These are phyloP conservation scores for Thecocarcelia acutangulata DNA, from an alignment of 2,888 invertebrate species.

Conservation along the genomic window DNA sequence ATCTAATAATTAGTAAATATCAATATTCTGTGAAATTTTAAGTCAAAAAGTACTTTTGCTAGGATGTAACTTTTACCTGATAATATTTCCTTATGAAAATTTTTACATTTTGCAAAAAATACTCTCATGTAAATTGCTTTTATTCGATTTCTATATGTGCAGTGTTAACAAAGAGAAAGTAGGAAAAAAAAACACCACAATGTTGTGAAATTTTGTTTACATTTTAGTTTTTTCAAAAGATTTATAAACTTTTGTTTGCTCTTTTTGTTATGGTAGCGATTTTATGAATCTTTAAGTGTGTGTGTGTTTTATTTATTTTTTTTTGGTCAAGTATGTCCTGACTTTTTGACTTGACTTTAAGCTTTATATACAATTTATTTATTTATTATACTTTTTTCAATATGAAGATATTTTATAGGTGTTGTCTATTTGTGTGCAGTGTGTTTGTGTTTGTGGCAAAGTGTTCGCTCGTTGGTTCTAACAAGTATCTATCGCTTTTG, in stretches of 20 bases:
- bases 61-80: too few species aligned
- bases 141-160: too few species aligned
- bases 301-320: background rate
- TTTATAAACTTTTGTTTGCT: slow-evolving; percentile 46
- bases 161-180: too few species aligned
- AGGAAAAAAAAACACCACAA: background rate
- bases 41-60: too few species aligned
- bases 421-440: slow-evolving; percentile 15
- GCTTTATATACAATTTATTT: slow-evolving; percentile 12
- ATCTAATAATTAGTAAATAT: too few species aligned
- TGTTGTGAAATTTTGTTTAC: slow-evolving; percentile 63
- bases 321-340: slow-evolving; percentile 59
- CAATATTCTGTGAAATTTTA: too few species aligned
- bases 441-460: background rate
- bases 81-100: too few species aligned
- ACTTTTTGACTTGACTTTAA: slow-evolving; percentile 62
- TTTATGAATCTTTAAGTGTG: background rate
- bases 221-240: slow-evolving; percentile 54
- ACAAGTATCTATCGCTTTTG: slow-evolving; percentile 28
- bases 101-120: too few species aligned
- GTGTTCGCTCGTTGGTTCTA: slow-evolving; percentile 9
- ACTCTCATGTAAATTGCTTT: too few species aligned
- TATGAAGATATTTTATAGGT: slow-evolving; percentile 45
- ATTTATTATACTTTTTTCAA: background rate
- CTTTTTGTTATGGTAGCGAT: slow-evolving; percentile 19